Base-by-base conservation (phyloP, 2,113 vertebrate genomes). In the Psittacus erithacus region DNA sequence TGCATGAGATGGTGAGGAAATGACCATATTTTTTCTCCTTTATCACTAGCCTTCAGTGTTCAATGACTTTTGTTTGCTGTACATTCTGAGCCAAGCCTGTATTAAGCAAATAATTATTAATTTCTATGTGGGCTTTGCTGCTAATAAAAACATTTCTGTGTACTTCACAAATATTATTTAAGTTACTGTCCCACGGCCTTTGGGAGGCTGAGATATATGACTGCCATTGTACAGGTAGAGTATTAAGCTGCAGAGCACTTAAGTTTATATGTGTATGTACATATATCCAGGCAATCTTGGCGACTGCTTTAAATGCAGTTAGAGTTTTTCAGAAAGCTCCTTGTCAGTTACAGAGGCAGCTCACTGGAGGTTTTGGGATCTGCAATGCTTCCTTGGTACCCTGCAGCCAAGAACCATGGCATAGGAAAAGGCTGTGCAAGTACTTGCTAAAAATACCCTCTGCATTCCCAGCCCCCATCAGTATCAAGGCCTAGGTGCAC, bases 31-130 rank as follows among this genome's bases (percentile, higher is more conserved):
- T 91, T 25, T 74, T 43, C 25, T 74, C 19, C 38, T 85, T 95
- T 94, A 60, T 90, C 79, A 27, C 7, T 39, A 68, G 20, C 39
- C 29, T 64, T 90, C 39, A 50, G 5, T 90, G 28, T 88, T 86
- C 63, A 80, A 11, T 5, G 7, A 10, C 17, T 6, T 81, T 70
- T 92, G n/a, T 88, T 92, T 86, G 75, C 41, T 64, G 55, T 81
- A 50, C 31, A 6, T 70, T 83, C 76, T 59, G 55, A 88, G 23
- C 50, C 75, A 83, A 80, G n/a, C 60, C 76, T 75, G 22, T 92
- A 88, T 65, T 88, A 55, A 70, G 76, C 63, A 93, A 95, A 94
- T 49, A 90, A 55, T 46, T 74, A 64, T n/a, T 86, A 89, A 88
- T 86, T 80, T 91, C 44, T 88, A 11, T 25, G 6, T 80, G 49